Base-by-base conservation (phyloP, 1,140 invertebrate species). In the Grapholita molesta region DNA sequence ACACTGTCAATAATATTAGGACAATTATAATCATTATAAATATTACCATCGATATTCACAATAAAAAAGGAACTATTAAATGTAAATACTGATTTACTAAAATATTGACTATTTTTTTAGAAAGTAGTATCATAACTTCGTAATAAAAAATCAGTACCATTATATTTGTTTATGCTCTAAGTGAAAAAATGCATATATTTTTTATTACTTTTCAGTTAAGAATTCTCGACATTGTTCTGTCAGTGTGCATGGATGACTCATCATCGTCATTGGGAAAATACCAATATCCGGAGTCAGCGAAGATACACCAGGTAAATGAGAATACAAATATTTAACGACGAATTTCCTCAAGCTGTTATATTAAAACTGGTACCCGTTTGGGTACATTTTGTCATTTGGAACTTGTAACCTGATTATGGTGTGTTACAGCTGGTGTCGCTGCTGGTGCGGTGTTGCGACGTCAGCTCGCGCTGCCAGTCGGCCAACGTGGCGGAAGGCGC, bases 201-300 rank as follows among this genome's bases (percentile, higher is more conserved):
- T n/a, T 32, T 7, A 32, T 75, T 82, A 5, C 61, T 70, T 89
- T 82, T 33, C 82, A 97, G 94, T 92, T 98, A 68, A 97, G 98
- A 89, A 97, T 99, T 30, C 96, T 98, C 42, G 95, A 96, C 33
- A 96, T 96, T 52, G 98, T 99, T 80, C 97, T 99, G 94, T 92
- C 96, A 66, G 95, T 99, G 9, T 97, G 98, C 3, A 94, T 99
- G 73, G 98, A 99, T 83, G 98, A 99, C 85, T 97, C 97, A 0
- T 96, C 97, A 2, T 97, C 97, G 6, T 97, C 97, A 9, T 95
- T 97, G 11, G 98, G 99, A 76, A 99, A 99, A 91, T 99, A 98
- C 88, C 98, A 99, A 90, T 99, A 98, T 92, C 96, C 97, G 1
- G 98, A 99, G 90, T 93, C 99, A 23, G 96, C 96, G 53, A 99